A percentile compares a stretch with the other conserved stretches of the same genome.
These are phyloP conservation scores for Marcusenius ussheri DNA, from an alignment of 2,113 vertebrate species.

Conservation along the genomic window DNA sequence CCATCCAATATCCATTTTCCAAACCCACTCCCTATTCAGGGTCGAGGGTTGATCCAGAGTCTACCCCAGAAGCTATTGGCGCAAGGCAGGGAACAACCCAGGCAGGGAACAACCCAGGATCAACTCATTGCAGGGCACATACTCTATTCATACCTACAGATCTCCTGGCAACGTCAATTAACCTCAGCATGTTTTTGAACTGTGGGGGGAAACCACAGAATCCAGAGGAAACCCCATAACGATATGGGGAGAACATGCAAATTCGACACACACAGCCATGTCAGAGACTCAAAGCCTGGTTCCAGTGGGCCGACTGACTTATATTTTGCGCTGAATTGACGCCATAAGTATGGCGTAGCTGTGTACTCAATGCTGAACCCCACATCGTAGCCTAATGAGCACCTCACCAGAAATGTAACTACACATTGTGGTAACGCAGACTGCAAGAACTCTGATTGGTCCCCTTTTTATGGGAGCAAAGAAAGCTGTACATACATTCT, in stretches of 20 bases:
- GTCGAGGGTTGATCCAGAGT: not conserved
- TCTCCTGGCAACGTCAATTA: not conserved
- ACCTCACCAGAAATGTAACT: not conserved
- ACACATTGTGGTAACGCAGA: not conserved
- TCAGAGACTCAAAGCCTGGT: not conserved
- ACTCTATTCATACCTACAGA: not conserved
- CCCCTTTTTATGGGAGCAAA: not conserved
- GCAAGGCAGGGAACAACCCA: not conserved
- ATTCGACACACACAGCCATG: not conserved
- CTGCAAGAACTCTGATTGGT: not conserved
- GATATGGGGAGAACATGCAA: not conserved
- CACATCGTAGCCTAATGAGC: not conserved
- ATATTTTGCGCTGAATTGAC: not conserved
- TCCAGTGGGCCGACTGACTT: not conserved
- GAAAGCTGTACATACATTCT: not conserved
- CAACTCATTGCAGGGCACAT: not conserved
- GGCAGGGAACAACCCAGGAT: too few relatives aligned
- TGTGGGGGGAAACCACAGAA: not conserved
- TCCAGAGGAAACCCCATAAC: not conserved
- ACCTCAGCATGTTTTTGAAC: not conserved
- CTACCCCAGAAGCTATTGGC: not conserved
- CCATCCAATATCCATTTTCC: not conserved
- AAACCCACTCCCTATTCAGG: not conserved
- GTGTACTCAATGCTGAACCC: not conserved
- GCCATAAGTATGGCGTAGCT: not conserved